Evolutionary conservation across 2,113 vertebrate species (phyloP).

Genomic region (Halichoeres trimaculatus): DNA sequence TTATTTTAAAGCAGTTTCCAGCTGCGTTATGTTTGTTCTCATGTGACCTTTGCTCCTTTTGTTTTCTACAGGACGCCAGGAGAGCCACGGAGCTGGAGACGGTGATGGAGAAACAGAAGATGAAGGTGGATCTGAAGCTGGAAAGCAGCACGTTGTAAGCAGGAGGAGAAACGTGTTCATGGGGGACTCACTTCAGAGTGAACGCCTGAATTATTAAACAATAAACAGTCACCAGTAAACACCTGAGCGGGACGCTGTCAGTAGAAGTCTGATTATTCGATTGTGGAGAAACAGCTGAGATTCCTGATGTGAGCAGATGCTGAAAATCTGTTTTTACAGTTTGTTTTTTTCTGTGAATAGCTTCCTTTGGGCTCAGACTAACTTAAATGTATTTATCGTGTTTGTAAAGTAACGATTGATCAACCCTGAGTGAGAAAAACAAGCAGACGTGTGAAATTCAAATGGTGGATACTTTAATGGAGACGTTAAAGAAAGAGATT

Average conservation of each 20-base stretch:
- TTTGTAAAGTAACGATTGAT: slow-evolving; percentile 21
- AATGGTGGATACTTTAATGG: slow-evolving; percentile 63
- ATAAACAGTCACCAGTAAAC: neutral
- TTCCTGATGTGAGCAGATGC: neutral
- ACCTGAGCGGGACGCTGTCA: neutral
- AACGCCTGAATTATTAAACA: slow-evolving; percentile 20
- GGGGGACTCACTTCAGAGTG: neutral
- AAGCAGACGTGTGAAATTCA: slow-evolving; percentile 30
- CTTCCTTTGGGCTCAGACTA: neutral
- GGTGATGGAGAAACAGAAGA: slow-evolving; percentile 92
- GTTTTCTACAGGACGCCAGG: slow-evolving; percentile 71
- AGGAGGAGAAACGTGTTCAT: neutral
- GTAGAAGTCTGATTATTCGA: neutral
- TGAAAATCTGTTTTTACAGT: slow-evolving; percentile 12
- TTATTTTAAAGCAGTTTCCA: neutral
- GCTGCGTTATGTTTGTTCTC: neutral
- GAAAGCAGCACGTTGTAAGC: slow-evolving; percentile 81
- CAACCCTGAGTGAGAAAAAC: neutral
- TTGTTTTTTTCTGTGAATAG: slow-evolving; percentile 23
- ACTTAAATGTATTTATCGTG: slow-evolving; percentile 43
- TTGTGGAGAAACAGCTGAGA: neutral
- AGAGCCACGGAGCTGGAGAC: slow-evolving; percentile 85
- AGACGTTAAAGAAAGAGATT: slow-evolving; percentile 66
- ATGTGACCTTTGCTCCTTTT: neutral
- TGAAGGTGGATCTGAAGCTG: slow-evolving; percentile 86